phyloP scores from a whole-genome alignment of 2,797 vertebrate genomes.

The Eurystomus glaucurus region DNA sequence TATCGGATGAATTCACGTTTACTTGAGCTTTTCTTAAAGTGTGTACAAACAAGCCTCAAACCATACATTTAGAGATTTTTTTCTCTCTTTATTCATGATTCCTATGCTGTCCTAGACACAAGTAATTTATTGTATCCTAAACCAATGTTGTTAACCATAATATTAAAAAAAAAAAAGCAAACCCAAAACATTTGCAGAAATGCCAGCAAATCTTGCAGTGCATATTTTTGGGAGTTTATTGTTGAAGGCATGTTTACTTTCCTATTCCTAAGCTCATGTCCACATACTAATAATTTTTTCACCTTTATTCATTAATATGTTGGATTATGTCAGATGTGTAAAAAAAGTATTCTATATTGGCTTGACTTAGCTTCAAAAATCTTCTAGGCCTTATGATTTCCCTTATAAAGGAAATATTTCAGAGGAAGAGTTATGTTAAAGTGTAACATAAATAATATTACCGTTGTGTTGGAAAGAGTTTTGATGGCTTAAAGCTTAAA shows the following conservation, averaged over 20 bases:
- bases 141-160: neutral
- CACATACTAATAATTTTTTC: neutral
- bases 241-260: neutral
- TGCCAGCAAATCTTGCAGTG: neutral
- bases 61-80: neutral
- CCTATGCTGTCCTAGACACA: neutral
- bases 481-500: neutral
- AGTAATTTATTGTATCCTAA: neutral
- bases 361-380: neutral
- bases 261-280: neutral
- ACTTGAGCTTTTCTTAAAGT: neutral
- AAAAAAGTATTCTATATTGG: neutral
- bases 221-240: neutral
- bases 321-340: neutral
- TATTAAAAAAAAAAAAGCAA: neutral
- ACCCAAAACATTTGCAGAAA: neutral
- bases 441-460: neutral
- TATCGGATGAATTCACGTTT: neutral
- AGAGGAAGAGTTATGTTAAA: neutral
- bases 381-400: neutral
- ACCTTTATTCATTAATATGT: neutral
- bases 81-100: neutral
- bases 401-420: neutral
- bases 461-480: neutral
- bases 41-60: neutral